Conservation (phyloP, 2,113 vertebrate genomes). For the Xiphophorus couchianus region DNA sequence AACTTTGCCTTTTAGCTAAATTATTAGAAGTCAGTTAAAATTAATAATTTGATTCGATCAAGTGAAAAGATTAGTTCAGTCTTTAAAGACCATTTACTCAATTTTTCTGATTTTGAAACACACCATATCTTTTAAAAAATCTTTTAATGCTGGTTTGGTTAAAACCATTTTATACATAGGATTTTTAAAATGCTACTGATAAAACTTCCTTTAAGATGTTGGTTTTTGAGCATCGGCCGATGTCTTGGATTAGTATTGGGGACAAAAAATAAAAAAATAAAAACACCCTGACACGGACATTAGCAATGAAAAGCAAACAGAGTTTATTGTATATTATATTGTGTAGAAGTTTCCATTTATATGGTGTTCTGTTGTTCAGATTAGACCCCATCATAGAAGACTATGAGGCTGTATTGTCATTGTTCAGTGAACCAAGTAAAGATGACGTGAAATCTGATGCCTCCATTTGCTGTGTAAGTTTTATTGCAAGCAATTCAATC, state of each 20-base stretch:
- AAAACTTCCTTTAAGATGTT: not conserved
- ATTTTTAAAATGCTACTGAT: too few species aligned
- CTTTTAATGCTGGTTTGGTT: too few species aligned
- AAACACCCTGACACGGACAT: not conserved
- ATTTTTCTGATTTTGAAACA: too few species aligned
- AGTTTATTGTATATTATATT: not conserved
- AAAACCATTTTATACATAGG: too few species aligned
- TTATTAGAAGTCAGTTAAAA: too few species aligned
- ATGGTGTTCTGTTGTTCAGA: conserved; percentile 2
- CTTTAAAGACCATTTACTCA: too few species aligned
- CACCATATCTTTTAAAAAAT: too few species aligned
- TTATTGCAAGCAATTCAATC: not conserved
- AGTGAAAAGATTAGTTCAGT: too few species aligned
- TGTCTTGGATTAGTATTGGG: not conserved
- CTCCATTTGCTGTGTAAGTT: not conserved
- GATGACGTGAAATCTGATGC: not conserved
- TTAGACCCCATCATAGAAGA: not conserved
- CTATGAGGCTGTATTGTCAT: conserved; percentile 8
- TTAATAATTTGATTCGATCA: too few species aligned
- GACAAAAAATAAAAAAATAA: not conserved
- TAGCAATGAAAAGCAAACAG: not conserved
- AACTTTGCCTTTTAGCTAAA: too few species aligned
- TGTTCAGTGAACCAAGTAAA: not conserved
- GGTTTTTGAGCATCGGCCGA: not conserved
- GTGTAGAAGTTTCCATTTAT: not conserved